Percentiles rank a stretch among this genome's conserved stretches.
phyloP scores from a whole-genome alignment of 2,888 invertebrate genomes.

The Callyntrura sp. region DNA sequence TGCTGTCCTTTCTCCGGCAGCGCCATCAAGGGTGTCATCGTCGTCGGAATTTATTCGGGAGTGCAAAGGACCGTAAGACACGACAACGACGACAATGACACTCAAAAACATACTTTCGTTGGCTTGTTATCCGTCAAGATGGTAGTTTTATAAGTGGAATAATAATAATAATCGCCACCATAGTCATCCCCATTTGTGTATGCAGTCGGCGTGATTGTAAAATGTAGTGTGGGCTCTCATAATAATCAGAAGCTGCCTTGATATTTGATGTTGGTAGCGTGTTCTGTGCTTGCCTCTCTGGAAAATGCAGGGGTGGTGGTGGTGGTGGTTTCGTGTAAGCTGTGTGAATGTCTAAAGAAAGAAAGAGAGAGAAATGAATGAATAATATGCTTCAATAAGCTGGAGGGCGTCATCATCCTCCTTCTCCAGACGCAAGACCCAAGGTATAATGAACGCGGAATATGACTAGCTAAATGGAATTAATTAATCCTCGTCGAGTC shows the following conservation, averaged over 20 bases:
- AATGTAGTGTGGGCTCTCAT: background rate
- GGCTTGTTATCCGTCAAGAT: background rate
- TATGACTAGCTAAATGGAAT: constrained; percentile 65
- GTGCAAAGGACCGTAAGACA: constrained; percentile 2
- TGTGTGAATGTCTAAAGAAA: background rate
- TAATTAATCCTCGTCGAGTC: constrained; percentile 67
- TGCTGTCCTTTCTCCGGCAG: constrained; percentile 25
- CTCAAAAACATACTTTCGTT: too few species aligned
- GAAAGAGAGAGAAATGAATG: too few species aligned
- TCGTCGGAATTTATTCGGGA: background rate
- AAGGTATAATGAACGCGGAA: background rate
- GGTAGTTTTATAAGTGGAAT: constrained; percentile 3
- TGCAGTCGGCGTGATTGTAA: background rate
- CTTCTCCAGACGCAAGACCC: too few species aligned
- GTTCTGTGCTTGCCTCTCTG: background rate
- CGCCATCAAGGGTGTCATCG: constrained; percentile 5
- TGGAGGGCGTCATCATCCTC: background rate
- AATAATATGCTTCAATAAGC: background rate
- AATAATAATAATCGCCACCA: too few species aligned
- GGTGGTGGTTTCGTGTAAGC: background rate
- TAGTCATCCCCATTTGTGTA: too few species aligned
- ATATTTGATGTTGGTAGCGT: background rate
- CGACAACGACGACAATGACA: constrained; percentile 18
- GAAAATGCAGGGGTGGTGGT: background rate
- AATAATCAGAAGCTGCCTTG: too few species aligned